Evolutionary conservation across 2,113 vertebrate species (phyloP), one percentile per base, ranked within the genome.

Genomic region (Eclectus roratus): DNA sequence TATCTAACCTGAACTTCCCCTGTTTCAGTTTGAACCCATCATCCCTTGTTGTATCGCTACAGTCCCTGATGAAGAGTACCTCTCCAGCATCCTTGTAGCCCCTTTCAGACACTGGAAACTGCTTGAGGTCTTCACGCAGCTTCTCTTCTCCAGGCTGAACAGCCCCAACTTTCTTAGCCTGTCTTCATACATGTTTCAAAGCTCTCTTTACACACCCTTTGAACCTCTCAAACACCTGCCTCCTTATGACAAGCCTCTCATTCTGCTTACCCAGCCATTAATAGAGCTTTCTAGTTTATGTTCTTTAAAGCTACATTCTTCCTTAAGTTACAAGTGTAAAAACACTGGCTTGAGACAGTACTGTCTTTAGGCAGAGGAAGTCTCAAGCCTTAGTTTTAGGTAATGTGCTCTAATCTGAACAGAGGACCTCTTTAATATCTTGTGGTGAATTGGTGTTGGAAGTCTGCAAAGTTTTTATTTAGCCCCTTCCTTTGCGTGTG

Each of bases 401-500:
- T 33, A 60, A 87, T 33, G 44, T 3, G 4, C 10, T 52, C 33
- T 33, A 55, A 71, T 9, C 2, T 0, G 0, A 91, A 37, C 4
- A 10, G 43, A 85, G 12, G 31, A 41, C 7, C 6, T 71, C 4
- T 65, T n/a, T 28, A 35, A 23, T 72, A 37, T 41, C 71, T 80
- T 77, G 12, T 31, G 9, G 18, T 37, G 49, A 72, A 55, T 52
- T 84, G 13, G 20, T 70, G 25, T 17, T 72, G 17, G 19, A 73
- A 80, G 27, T 33, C 49, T 63, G 33, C 27, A 39, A 47, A 50
- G 13, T 5, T 56, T 89, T 72, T 43, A 31, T 35, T 72, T 84
- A 80, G 16, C 11, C 17, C 68, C 23, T 58, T 82, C 12, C 35
- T 90, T 63, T 69, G 16, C 49, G 21, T 55, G 47, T 55, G n/a